These are phyloP conservation scores for Pseudopodoces humilis DNA, from an alignment of 2,113 vertebrate species.

Conservation along the genomic window DNA sequence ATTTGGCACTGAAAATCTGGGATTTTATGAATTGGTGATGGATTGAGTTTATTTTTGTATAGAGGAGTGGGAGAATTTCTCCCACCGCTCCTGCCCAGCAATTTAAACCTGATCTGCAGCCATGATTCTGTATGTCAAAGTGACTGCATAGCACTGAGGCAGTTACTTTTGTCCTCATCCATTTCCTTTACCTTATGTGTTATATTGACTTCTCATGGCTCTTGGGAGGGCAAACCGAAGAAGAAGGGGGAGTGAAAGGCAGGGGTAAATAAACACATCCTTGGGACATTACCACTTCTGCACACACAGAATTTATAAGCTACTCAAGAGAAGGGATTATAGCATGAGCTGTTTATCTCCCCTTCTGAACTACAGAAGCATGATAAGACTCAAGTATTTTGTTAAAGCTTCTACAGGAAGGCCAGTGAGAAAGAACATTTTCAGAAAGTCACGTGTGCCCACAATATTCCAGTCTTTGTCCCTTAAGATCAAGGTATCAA, in stretches of 20 bases:
- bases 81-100: not conserved
- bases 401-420: not conserved
- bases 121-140: not conserved
- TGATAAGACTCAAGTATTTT: not conserved
- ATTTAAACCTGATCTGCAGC: not conserved
- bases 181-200: not conserved
- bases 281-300: not conserved
- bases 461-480: not conserved
- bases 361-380: not conserved
- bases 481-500: not conserved
- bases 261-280: not conserved
- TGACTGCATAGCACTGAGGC: not conserved
- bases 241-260: not conserved
- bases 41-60: not conserved
- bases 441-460: not conserved
- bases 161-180: not conserved
- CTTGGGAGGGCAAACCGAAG: not conserved
- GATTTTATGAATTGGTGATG: not conserved
- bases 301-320: not conserved
- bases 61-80: not conserved
- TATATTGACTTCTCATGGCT: not conserved
- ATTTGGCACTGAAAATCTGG: not conserved
- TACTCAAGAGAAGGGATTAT: constrained; percentile 20
- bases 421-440: not conserved
- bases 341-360: not conserved